These are phyloP conservation scores for Furnarius figulus DNA, from an alignment of 2,113 vertebrate species.

Conservation along the genomic window DNA sequence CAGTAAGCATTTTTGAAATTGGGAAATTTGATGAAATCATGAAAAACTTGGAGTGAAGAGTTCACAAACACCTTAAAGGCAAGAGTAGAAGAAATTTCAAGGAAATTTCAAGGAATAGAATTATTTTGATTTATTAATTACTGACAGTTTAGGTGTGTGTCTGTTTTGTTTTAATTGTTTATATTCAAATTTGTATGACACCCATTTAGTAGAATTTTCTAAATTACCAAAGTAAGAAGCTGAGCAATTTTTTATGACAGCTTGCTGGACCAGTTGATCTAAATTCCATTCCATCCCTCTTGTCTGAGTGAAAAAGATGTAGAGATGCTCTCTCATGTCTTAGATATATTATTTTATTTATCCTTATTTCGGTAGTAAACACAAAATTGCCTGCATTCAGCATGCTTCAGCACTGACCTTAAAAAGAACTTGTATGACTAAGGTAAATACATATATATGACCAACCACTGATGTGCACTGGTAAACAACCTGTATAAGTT, in stretches of 20 bases:
- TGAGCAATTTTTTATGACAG: not conserved
- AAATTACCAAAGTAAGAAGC: not conserved
- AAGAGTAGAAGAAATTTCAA: not conserved
- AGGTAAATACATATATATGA: not conserved
- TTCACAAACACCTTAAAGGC: not conserved
- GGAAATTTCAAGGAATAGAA: not conserved
- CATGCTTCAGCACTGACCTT: fast-evolving
- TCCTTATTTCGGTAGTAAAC: not conserved
- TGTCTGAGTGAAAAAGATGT: not conserved
- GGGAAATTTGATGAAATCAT: not conserved
- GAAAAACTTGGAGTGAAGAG: not conserved
- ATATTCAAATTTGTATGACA: not conserved
- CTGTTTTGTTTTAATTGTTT: not conserved
- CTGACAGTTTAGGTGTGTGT: not conserved
- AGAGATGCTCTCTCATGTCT: not conserved
- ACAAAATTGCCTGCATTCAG: not conserved
- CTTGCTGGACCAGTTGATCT: not conserved
- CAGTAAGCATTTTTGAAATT: not conserved
- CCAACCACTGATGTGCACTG: not conserved
- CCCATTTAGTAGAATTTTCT: not conserved
- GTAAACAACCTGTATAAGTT: not conserved
- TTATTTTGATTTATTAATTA: not conserved
- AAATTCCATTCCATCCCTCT: not conserved
- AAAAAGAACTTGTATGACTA: not conserved
- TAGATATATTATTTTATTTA: not conserved